phyloP scores from a whole-genome alignment of 92 coral and sea anemone species.

The Anthopleura xanthogrammica region DNA sequence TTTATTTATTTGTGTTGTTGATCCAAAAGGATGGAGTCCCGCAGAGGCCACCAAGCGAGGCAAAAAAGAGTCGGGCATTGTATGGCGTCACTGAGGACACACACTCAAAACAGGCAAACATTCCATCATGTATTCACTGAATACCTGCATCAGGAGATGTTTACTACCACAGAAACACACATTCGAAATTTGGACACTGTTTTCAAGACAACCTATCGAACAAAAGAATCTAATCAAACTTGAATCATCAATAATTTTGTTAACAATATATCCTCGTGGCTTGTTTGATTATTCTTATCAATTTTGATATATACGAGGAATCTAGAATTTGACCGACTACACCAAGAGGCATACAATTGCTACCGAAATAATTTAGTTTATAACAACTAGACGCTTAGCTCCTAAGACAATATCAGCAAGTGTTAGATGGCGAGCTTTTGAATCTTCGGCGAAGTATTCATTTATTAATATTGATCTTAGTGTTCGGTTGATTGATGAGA shows the following conservation, averaged over 20 bases:
- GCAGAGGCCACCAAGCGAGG: slow-evolving; percentile 23
- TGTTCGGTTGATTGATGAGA: background rate
- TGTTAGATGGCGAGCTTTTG: background rate
- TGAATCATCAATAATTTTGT: background rate
- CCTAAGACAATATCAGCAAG: background rate
- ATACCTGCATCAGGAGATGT: background rate
- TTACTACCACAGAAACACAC: background rate
- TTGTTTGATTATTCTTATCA: background rate
- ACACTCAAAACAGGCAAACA: slow-evolving; percentile 18
- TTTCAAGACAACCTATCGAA: background rate
- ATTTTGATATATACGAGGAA: background rate
- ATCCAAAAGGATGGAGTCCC: slow-evolving; percentile 5
- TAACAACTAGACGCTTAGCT: background rate
- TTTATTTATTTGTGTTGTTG: background rate
- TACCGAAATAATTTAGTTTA: background rate
- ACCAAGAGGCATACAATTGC: background rate
- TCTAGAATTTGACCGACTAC: too few relatives aligned
- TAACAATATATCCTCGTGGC: slow-evolving; percentile 3
- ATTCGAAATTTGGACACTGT: background rate
- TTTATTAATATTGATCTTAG: slow-evolving; percentile 15
- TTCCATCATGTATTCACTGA: background rate
- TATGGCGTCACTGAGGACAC: slow-evolving; percentile 13
- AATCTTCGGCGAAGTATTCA: background rate
- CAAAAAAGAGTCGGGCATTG: background rate
- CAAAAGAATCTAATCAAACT: background rate